Conservation (phyloP, 2,888 invertebrate species). For the Clitarchus hookeri region DNA sequence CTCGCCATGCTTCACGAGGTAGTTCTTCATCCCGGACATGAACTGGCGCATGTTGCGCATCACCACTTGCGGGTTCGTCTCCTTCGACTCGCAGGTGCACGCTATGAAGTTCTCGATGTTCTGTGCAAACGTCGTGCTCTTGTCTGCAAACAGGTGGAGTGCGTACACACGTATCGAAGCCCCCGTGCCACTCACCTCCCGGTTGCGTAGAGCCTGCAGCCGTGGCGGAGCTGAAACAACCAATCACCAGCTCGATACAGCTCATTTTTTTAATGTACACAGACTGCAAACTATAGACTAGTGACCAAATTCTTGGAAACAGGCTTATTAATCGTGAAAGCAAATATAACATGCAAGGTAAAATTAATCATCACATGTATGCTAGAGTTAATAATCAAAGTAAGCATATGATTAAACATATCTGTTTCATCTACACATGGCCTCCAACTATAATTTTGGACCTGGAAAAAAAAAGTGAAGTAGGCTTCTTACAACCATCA, state of each 20-base stretch:
- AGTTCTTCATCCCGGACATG: conserved; percentile 99
- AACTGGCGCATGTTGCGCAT: conserved; percentile 94
- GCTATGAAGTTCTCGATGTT: conserved; percentile 92
- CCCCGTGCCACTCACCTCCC: conserved; percentile 66
- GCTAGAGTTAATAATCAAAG: too few species aligned
- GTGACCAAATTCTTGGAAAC: too few species aligned
- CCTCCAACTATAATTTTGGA: too few species aligned
- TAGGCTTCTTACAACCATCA: too few species aligned
- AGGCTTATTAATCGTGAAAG: too few species aligned
- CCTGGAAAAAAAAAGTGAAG: too few species aligned
- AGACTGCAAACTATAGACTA: too few species aligned
- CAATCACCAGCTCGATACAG: conserved; percentile 37
- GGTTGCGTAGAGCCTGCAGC: conserved; percentile 68
- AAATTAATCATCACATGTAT: too few species aligned
- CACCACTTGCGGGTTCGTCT: conserved; percentile 83
- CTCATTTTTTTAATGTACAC: too few species aligned
- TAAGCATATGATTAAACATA: too few species aligned
- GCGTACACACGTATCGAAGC: conserved; percentile 78
- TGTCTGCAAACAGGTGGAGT: conserved; percentile 78
- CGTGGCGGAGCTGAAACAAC: conserved; percentile 73
- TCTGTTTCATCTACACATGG: too few species aligned
- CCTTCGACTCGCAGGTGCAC: conserved; percentile 88
- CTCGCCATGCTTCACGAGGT: conserved; percentile 94
- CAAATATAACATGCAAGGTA: too few species aligned
- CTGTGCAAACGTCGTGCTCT: conserved; percentile 87